phyloP scores from a whole-genome alignment of 1,140 invertebrate species.

The Drosophila guanche region DNA sequence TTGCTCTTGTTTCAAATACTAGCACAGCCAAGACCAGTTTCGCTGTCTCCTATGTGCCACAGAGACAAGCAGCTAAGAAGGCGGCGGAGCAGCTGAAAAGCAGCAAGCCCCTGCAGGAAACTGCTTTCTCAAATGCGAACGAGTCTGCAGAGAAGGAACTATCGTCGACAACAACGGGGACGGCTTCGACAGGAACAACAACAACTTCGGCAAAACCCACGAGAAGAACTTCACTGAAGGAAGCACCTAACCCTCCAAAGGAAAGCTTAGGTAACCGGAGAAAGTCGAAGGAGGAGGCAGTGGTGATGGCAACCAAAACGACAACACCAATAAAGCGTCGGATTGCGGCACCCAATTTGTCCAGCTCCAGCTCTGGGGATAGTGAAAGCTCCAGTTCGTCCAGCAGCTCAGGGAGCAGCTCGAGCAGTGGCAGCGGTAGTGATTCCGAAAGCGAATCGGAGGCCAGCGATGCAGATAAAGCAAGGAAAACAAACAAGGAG shows the following conservation, averaged over 20 bases:
- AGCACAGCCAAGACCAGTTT: conserved; percentile 83
- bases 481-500: conserved; percentile 27
- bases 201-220: conserved; percentile 20
- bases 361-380: conserved; percentile 64
- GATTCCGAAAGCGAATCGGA: conserved; percentile 49
- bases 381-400: conserved; percentile 60
- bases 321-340: conserved; percentile 57
- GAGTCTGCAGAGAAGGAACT: conserved; percentile 30
- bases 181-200: not conserved
- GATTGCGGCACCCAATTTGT: conserved; percentile 61
- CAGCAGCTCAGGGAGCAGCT: conserved; percentile 50
- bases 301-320: conserved; percentile 9
- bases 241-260: conserved; percentile 30
- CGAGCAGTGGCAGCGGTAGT: conserved; percentile 49
- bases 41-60: conserved; percentile 91
- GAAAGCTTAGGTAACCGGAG: conserved; percentile 31
- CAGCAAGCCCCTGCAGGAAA: conserved; percentile 85
- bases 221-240: conserved; percentile 53
- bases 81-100: conserved; percentile 95
- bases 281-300: conserved; percentile 62
- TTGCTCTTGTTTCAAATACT: not conserved
- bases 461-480: conserved; percentile 43
- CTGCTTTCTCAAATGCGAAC: conserved; percentile 1
- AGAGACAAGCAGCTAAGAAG: conserved; percentile 95
- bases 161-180: conserved; percentile 7